These are phyloP conservation scores for Brachionus manjavacas DNA, from an alignment of 1,140 invertebrate species.

Conservation along the genomic window DNA sequence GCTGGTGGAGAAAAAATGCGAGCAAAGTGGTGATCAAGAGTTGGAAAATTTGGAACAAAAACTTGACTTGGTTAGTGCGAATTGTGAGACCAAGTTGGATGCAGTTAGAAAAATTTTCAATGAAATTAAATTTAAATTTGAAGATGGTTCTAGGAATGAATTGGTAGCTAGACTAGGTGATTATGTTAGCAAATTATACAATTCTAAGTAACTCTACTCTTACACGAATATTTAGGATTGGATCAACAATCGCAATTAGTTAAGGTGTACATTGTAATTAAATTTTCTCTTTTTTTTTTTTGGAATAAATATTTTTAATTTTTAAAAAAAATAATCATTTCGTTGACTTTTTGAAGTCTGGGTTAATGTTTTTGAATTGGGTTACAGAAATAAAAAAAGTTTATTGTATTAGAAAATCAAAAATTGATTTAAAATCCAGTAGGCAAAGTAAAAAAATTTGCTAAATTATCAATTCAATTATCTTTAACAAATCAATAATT, in stretches of 20 bases:
- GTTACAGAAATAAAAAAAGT: too few relatives aligned
- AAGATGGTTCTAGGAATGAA: background rate
- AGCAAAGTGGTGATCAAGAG: background rate
- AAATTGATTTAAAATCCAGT: too few relatives aligned
- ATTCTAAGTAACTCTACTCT: background rate
- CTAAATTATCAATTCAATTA: too few relatives aligned
- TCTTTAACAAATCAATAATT: too few relatives aligned
- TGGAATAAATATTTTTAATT: background rate
- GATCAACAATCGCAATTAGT: background rate
- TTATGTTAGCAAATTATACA: background rate
- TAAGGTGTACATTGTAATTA: background rate
- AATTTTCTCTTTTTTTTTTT: background rate
- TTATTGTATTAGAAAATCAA: too few relatives aligned
- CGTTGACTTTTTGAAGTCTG: too few relatives aligned
- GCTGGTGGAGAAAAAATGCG: background rate
- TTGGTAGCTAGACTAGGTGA: background rate
- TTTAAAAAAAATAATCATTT: background rate
- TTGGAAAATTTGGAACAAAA: background rate
- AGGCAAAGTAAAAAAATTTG: too few relatives aligned
- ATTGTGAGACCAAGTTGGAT: background rate
- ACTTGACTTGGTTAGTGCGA: background rate
- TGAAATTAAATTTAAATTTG: background rate
- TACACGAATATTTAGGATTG: background rate
- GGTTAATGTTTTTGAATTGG: too few relatives aligned
- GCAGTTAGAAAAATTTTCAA: background rate